These are phyloP conservation scores for Hirudinaria manillensis DNA, from an alignment of 2,888 invertebrate genomes.

Conservation along the genomic window DNA sequence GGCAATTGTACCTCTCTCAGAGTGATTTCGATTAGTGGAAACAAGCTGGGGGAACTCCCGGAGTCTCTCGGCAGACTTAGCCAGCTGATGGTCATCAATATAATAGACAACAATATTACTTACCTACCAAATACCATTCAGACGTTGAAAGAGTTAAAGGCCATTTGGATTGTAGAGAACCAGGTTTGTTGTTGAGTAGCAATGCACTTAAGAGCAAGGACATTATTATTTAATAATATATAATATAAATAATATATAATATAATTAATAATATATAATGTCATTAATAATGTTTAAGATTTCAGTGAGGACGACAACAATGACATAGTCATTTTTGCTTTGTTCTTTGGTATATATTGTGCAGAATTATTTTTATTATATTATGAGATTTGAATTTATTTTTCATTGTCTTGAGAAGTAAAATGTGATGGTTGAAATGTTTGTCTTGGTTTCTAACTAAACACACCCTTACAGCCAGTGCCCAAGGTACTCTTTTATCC, in stretches of 20 bases:
- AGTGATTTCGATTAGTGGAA: constrained; percentile 75
- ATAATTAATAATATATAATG: no score
- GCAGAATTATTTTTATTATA: no score
- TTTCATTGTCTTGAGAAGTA: no score
- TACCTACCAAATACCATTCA: constrained; percentile 80
- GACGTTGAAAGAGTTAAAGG: constrained; percentile 64
- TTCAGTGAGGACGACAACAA: no score
- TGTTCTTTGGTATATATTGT: neutral
- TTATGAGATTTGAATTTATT: no score
- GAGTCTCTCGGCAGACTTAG: constrained; percentile 82
- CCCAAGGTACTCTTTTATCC: constrained; percentile 85
- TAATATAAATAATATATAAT: no score
- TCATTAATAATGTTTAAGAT: no score
- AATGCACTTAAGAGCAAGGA: neutral
- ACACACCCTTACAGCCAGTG: constrained; percentile 65
- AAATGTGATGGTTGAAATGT: no score
- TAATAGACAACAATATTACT: constrained; percentile 76
- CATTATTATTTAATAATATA: neutral
- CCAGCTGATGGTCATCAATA: constrained; percentile 75
- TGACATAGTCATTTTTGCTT: neutral
- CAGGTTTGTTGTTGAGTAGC: constrained; percentile 47
- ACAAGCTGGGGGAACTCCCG: constrained; percentile 73
- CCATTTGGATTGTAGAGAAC: constrained; percentile 88
- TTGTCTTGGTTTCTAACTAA: no score
- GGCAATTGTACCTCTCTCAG: constrained; percentile 79